phyloP scores from a whole-genome alignment of 1,140 invertebrate genomes.

The Drepana arcuata region DNA sequence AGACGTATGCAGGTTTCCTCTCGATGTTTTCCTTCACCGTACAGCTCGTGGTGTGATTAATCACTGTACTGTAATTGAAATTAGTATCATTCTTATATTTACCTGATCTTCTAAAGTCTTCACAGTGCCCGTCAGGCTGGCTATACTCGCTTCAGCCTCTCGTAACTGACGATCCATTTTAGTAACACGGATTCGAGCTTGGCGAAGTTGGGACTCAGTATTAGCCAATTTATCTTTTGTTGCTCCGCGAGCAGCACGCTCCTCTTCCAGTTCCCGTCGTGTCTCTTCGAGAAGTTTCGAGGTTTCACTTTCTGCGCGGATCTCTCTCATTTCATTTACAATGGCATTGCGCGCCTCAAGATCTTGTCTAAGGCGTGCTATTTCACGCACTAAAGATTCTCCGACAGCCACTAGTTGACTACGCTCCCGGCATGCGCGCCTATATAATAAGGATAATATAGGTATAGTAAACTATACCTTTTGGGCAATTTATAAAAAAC shows the following conservation, averaged over 20 bases:
- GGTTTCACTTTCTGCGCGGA: constrained; percentile 21
- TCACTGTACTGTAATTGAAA: no score
- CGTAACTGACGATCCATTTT: constrained; percentile 59
- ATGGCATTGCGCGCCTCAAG: constrained; percentile 19
- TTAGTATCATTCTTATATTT: not conserved
- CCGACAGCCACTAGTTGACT: constrained; percentile 41
- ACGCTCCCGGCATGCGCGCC: constrained; percentile 38
- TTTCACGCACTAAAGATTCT: constrained; percentile 45
- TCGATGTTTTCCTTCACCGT: no score
- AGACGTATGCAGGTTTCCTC: no score
- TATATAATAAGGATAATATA: constrained; percentile 12
- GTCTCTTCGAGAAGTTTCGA: constrained; percentile 28
- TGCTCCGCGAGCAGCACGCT: constrained; percentile 22
- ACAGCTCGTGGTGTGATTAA: no score
- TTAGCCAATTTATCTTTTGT: constrained; percentile 46
- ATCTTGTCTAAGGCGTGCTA: constrained; percentile 41
- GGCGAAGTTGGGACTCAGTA: constrained; percentile 38
- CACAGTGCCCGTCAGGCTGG: constrained; percentile 50
- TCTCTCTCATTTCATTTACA: constrained; percentile 23
- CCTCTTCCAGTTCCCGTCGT: constrained; percentile 45
- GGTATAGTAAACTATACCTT: not conserved
- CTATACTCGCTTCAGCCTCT: constrained; percentile 53
- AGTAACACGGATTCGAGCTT: constrained; percentile 31
- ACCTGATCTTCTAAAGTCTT: constrained; percentile 59
- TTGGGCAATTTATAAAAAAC: not conserved